A percentile compares a stretch with the other conserved stretches of the same genome.
These are phyloP conservation scores for Chrysolina americana DNA, from an alignment of 2,888 invertebrate species.

Conservation along the genomic window DNA sequence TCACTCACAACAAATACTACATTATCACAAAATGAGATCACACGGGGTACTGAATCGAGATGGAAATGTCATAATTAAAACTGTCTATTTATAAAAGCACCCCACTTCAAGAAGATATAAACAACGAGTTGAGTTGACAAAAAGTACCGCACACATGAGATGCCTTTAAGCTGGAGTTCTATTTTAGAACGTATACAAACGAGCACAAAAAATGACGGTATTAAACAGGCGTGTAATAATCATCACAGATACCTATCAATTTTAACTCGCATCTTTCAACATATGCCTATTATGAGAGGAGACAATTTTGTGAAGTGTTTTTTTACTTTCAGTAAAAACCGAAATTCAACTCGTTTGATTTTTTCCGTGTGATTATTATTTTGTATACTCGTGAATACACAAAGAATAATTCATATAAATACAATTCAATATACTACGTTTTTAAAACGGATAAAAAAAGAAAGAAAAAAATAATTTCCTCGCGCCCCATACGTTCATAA, in stretches of 20 bases:
- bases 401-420: too few species aligned
- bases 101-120: slow-evolving; percentile 53
- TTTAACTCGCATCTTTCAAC: background rate
- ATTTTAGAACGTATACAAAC: slow-evolving; percentile 37
- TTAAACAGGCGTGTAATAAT: slow-evolving; percentile 28
- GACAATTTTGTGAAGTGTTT: background rate
- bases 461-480: too few species aligned
- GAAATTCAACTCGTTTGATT: too few species aligned
- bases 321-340: too few species aligned
- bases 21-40: slow-evolving; percentile 27
- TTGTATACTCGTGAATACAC: too few species aligned
- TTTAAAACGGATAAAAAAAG: too few species aligned
- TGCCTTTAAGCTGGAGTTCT: slow-evolving; percentile 41
- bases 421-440: too few species aligned
- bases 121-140: slow-evolving; percentile 33
- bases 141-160: slow-evolving; percentile 46
- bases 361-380: too few species aligned
- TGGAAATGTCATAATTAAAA: slow-evolving; percentile 51
- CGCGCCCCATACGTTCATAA: too few species aligned
- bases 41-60: slow-evolving; percentile 27
- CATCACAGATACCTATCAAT: background rate
- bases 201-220: slow-evolving; percentile 25
- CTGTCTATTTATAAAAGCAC: slow-evolving; percentile 60
- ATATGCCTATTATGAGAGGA: background rate
- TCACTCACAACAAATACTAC: slow-evolving; percentile 3